phyloP scores from a whole-genome alignment of 2,797 vertebrate genomes.

The Sebastiscus albofasciatus region DNA sequence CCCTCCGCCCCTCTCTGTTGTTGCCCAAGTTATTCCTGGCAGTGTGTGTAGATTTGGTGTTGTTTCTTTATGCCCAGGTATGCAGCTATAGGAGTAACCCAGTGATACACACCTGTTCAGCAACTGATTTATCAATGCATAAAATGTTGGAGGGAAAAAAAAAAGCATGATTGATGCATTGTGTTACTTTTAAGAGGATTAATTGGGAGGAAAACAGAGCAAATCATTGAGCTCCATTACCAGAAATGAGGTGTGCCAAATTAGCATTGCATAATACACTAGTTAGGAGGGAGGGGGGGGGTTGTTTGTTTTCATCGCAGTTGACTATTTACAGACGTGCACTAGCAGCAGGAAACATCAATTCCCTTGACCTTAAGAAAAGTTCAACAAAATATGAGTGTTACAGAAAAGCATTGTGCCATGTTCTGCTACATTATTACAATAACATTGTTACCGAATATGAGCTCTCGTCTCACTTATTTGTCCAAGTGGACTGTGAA shows the following conservation, averaged over 20 bases:
- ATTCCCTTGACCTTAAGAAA: background rate
- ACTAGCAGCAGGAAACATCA: conserved; percentile 15
- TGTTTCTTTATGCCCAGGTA: background rate
- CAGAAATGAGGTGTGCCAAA: conserved; percentile 74
- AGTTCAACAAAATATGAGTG: background rate
- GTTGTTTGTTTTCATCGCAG: conserved; percentile 63
- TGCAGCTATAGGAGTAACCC: background rate
- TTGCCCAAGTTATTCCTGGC: conserved; percentile 38
- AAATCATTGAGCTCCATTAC: conserved; percentile 75
- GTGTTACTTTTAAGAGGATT: conserved; percentile 67
- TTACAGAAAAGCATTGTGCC: background rate
- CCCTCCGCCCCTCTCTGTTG: conserved; percentile 13
- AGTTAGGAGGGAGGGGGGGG: conserved; percentile 1
- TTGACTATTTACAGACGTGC: conserved; percentile 41
- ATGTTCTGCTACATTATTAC: background rate
- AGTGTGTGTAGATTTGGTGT: conserved; percentile 6
- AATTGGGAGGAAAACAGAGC: conserved; percentile 54
- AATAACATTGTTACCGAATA: background rate
- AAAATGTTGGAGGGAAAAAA: background rate
- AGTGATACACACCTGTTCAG: background rate
- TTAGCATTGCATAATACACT: conserved; percentile 73
- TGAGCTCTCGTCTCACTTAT: background rate
- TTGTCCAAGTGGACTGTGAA: background rate
- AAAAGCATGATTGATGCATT: conserved; percentile 16
- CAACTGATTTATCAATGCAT: background rate